Evolutionary conservation across 30 jellyfish, hydroid and myxozoan species (phyloP), one percentile per base, ranked within the genome.

Genomic region (Calvadosia cruxmelitensis): DNA sequence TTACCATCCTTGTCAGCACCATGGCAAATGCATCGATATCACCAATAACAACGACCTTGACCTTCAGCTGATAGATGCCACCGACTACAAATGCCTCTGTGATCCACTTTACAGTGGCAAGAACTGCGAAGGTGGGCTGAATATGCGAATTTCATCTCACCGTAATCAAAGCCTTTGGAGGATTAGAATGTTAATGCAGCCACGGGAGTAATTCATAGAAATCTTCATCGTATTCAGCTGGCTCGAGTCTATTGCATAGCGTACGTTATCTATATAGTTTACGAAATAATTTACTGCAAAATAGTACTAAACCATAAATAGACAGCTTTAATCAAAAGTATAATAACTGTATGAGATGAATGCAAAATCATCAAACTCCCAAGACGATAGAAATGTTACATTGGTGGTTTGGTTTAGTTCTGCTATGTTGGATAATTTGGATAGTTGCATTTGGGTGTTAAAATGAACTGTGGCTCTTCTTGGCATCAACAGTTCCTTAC

Each of bases 1-100:
- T 73, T 84, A 83, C n/a, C 76, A 79, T 24, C 95, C 95, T 31
- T 84, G 95, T 49, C 51, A 67, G 31, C 92, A 77, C 61, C 66
- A 76, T 50, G 95, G 95, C 5, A 71, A 89, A 34, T 84, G 95
- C 42, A 87, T 84, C 33, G 95, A 84, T 50, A 79, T 77, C 33
- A 62, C 80, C 28, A 74, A 73, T 13, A 76, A 71, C 75, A 72
- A 16, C 26, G 95, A 84, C 67, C 87, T 87, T 3, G 95, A 84
- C 29, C 69, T 76, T 24, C 78, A 70, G 24, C 72, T 84, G 13
- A 89, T 76, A 23, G 87, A 84, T 50, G 36, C 64, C 24, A 66
- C 71, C 36, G 81, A 53, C 2, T 84, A 75, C 71, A 70, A 76
- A 57, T 84, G 95, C 66, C 76, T 76, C 83, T 84, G 95, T 71